Conservation (phyloP, 2,888 invertebrate species). For the Linyphia triangularis region DNA sequence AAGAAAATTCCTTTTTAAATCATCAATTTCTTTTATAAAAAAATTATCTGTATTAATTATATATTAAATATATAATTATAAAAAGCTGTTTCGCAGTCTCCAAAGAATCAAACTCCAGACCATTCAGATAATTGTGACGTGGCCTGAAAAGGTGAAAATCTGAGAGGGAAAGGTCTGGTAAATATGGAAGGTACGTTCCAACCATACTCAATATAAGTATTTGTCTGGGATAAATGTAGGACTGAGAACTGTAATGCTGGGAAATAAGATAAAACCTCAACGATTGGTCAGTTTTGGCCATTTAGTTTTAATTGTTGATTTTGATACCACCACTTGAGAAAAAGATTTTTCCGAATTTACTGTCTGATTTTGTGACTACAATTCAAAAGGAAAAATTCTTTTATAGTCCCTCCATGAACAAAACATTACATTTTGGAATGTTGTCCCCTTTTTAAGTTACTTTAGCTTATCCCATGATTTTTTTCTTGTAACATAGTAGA, state of each 20-base stretch:
- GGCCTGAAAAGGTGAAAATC: not conserved
- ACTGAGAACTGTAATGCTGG: not conserved
- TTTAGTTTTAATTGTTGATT: not conserved
- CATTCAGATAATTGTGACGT: not conserved
- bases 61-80: too few relatives aligned
- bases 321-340: too few relatives aligned
- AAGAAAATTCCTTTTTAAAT: too few relatives aligned
- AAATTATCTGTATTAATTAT: not conserved
- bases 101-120: too few relatives aligned
- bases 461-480: not conserved
- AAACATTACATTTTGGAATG: not conserved
- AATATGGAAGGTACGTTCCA: not conserved
- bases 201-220: not conserved
- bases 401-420: not conserved
- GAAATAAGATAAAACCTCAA: not conserved
- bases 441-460: not conserved
- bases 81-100: not conserved
- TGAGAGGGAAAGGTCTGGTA: not conserved
- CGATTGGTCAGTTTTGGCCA: not conserved
- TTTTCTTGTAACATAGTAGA: not conserved
- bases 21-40: not conserved
- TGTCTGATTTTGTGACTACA: not conserved
- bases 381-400: not conserved
- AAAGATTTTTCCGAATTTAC: too few relatives aligned
- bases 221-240: not conserved